Evolutionary conservation across 2,797 vertebrate species (phyloP).

Genomic region (Lacerta viridis): DNA sequence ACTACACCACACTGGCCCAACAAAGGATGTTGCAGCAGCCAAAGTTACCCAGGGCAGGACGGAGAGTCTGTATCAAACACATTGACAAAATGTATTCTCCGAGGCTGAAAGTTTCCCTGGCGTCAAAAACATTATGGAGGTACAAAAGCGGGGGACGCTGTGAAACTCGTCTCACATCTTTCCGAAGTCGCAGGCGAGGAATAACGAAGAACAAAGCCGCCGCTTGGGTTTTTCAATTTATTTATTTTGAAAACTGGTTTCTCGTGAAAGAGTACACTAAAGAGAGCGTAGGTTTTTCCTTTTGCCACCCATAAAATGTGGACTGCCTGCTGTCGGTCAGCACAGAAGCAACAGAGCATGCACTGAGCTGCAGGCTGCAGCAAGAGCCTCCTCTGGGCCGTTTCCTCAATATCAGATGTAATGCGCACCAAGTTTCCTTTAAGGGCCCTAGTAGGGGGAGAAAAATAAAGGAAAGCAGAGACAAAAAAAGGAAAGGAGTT

Average conservation of each 20-base stretch:
- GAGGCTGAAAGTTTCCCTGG: background rate
- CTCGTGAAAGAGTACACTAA: slow-evolving; percentile 81
- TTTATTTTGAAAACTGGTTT: slow-evolving; percentile 84
- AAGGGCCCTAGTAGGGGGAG: slow-evolving; percentile 55
- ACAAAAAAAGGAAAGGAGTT: background rate
- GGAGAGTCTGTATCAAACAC: background rate
- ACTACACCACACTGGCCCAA: too few relatives aligned
- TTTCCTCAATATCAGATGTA: slow-evolving; percentile 48
- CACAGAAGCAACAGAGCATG: slow-evolving; percentile 71
- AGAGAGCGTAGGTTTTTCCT: slow-evolving; percentile 68
- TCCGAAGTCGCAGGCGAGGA: background rate
- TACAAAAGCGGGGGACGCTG: too few relatives aligned
- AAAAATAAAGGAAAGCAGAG: slow-evolving; percentile 24
- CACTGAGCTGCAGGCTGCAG: slow-evolving; percentile 68
- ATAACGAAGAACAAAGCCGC: slow-evolving; percentile 30
- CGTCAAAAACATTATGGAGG: background rate
- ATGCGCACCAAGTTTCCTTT: slow-evolving; percentile 54
- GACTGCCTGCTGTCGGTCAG: slow-evolving; percentile 71
- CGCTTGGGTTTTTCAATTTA: slow-evolving; percentile 78
- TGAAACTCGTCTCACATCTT: background rate
- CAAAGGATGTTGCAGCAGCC: too few relatives aligned
- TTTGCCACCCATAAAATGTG: slow-evolving; percentile 70
- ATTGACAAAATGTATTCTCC: background rate
- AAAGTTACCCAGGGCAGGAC: background rate
- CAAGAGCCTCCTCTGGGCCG: slow-evolving; percentile 58